Evolutionary conservation across 2,113 vertebrate genomes (phyloP).

Genomic region (Vidua macroura): DNA sequence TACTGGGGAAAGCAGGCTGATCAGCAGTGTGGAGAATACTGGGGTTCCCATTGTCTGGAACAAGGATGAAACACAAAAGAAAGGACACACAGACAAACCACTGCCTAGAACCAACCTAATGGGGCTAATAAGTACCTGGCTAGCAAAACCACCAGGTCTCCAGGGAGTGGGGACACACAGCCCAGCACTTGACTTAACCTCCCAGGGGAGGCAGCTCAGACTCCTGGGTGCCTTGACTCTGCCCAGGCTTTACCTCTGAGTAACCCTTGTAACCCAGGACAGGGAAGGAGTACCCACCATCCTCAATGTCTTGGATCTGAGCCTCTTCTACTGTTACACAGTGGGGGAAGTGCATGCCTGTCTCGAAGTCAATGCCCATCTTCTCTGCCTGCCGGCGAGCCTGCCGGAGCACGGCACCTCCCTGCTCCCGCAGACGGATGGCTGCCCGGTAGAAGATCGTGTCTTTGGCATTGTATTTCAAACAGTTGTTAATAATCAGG

Average conservation of each 20-base stretch:
- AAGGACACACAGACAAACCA: neutral
- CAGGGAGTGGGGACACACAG: neutral
- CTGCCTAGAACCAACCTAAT: neutral
- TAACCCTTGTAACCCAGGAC: neutral
- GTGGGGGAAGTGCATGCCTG: slow-evolving; percentile 91
- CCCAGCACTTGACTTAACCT: fast-evolving
- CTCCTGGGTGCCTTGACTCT: neutral
- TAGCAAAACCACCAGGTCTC: neutral
- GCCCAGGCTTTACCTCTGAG: neutral
- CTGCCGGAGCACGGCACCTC: slow-evolving; percentile 84
- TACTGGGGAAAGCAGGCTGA: neutral
- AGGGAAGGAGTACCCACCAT: slow-evolving; percentile 62
- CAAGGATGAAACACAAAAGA: neutral
- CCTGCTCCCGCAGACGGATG: slow-evolving; percentile 90
- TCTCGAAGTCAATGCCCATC: slow-evolving; percentile 97
- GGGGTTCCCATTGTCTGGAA: neutral
- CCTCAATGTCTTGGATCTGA: slow-evolving; percentile 71
- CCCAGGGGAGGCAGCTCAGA: neutral
- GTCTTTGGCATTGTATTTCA: slow-evolving; percentile 99
- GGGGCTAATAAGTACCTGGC: neutral
- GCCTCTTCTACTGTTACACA: slow-evolving; percentile 82
- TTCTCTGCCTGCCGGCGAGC: slow-evolving; percentile 92
- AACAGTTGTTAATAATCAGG: slow-evolving; percentile 97
- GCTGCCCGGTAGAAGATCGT: slow-evolving; percentile 97
- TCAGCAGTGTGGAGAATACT: neutral